Base-by-base conservation (phyloP, 2,113 vertebrate species). In the Dinomys branickii region DNA sequence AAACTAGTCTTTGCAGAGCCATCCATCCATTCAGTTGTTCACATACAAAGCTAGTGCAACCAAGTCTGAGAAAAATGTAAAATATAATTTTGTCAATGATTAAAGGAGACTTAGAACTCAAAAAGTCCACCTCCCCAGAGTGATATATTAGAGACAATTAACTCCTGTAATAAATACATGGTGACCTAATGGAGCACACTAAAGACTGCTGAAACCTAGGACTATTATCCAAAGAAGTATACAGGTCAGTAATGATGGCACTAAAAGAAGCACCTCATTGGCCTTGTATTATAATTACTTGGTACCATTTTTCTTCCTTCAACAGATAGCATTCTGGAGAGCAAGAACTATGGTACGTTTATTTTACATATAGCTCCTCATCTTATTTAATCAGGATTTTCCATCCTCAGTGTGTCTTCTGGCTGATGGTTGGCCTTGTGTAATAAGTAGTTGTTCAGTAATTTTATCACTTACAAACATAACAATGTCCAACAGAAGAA, bases 61-160 rank as follows among this genome's bases (percentile, higher is more conserved):
- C 67, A 38, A 85, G 44, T 83, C 44, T 91, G 44, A 35, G n/a
- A 65, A 10, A 93, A 88, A 86, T 44, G 84, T 35, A 85, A 92
- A 94, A 81, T 44, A 93, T 7, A 54, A 75, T 71, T 93, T 69
- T 56, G 47, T 84, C 89, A 80, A 81, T 91, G 86, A 96, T 89
- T 91, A 94, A 33, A 87, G 82, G 22, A 85, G 7, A 80, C 16
- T 77, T 73, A 12, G 16, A 89, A 9, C n/a, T 54, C 67, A 69
- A 73, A 94, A 73, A 54, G 54, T 20, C 47, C 19, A 63, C 56
- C 17, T 33, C 33, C 58, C 5, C 85, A 63, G 52, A 77, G 86
- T 47, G 58, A 82, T 30, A 73, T 86, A 67, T 83, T n/a, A 84
- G 17, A 94, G 85, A 69, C 8, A 11, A 56, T 35, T n/a, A 83